Base-by-base conservation (phyloP, 1,140 invertebrate genomes). In the Metaphire vulgaris region DNA sequence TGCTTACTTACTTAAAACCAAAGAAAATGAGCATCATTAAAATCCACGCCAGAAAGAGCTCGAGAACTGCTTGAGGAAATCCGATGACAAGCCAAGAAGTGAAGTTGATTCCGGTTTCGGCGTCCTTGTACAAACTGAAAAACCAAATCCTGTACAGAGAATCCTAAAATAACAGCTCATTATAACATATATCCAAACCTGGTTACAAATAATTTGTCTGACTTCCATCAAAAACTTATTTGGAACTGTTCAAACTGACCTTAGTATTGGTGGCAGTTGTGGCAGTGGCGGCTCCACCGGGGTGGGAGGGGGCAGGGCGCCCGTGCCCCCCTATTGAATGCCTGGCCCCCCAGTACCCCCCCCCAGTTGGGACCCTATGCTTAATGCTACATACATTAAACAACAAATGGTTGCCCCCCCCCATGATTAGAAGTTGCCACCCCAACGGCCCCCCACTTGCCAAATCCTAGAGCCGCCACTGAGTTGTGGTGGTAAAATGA, bases 61-160 rank as follows among this genome's bases (percentile, higher is more conserved):
- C 79, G 1, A 83, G 34, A 29, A 83, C 32, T 32, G 79, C 78
- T 34, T 77, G 75, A 0, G 83, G 83, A 56, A 84, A 74, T 14
- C 81, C 81, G 65, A 83, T 84, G 65, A 81, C 72, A 72, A 84
- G 83, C 83, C 82, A 84, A 0, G 76, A 77, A 29, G 72, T 74
- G 41, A 77, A 77, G 16, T 41, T 74, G 41, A 77, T 77, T 71
- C 76, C 6, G 70, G 76, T 41, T 80, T 73, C 33, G 28, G 28
- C 26, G n/a, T 71, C 31, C n/a, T 32, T n/a, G 12, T 33, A 32
- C 30, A 15, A 26, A 15, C 14, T 65, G 56, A 15, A 26, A 15
- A 26, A 15, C 14, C 26, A 26, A 15, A 65, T 65, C 14, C 26
- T 65, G 14, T 14, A 15, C 14, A 15, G 56, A 14, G 56, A 15